Base-by-base conservation (phyloP, 1,140 invertebrate genomes). In the Magallana angulata region DNA sequence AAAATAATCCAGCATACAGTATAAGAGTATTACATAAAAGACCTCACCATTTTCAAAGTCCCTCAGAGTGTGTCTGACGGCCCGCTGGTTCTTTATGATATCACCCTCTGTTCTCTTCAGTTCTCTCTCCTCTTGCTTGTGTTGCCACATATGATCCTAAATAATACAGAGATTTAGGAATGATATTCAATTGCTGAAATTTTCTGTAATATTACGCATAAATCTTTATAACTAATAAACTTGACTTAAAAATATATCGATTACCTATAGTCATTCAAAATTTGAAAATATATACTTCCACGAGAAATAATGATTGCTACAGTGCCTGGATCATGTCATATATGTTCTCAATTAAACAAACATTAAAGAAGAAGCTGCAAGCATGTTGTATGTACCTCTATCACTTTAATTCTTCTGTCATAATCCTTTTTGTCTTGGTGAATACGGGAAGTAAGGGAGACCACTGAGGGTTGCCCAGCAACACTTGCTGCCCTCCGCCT, bases 71-170 rank as follows among this genome's bases (percentile, higher is more conserved):
- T 93, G 93, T 85, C 93, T 82, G 14, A 95, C 93, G 71, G 92
- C 88, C 56, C 92, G 88, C 84, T 94, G 93, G 64, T 95, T 94
- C 85, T 95, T 95, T 48, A 94, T 92, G 16, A 95, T 94, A 82
- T 95, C 94, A 48, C 94, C 94, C 89, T 95, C 94, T 64, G 91
- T 88, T 62, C 94, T 88, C 68, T 94, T 95, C 60, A 94, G 85
- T 89, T 94, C 94, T 85, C 94, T 86, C 85, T 95, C 94, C 84
- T 94, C 92, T 84, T 95, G 94, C 88, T 95, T 95, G 84, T 94
- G 93, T 90, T 94, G 93, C 92, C 94, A 94, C 94, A 95, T 95
- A 88, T 94, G 94, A 85, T 94, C 93, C 94, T 94, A 60, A 0
- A 90, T 85, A 71, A 48, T 48, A 48, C 36, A 48, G 36, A 48